These are phyloP conservation scores for Brienomyrus longianalis DNA, from an alignment of 2,113 vertebrate genomes.

Conservation along the genomic window DNA sequence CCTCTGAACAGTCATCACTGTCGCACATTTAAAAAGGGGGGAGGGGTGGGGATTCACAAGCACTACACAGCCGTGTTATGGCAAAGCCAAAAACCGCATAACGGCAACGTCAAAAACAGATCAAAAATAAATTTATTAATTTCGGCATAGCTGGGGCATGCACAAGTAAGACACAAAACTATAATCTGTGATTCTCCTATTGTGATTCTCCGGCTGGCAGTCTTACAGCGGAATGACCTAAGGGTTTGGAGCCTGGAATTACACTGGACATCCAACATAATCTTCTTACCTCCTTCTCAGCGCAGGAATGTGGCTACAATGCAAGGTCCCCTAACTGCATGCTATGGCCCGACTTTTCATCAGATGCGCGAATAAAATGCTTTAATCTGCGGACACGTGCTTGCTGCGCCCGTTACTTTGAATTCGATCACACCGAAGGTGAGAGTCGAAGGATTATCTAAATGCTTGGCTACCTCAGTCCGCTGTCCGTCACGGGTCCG, in stretches of 20 bases:
- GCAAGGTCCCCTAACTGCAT: neutral
- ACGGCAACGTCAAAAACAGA: neutral
- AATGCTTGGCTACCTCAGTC: neutral
- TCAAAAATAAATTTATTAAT: neutral
- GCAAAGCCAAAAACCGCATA: neutral
- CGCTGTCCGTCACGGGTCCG: neutral
- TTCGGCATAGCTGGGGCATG: neutral
- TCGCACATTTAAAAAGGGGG: neutral
- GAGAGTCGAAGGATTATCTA: neutral
- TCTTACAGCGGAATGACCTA: neutral
- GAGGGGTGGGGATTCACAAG: neutral
- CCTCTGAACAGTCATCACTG: neutral
- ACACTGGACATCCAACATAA: neutral
- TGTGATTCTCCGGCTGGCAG: neutral
- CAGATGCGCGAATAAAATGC: neutral
- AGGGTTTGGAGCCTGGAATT: neutral
- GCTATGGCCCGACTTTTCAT: neutral
- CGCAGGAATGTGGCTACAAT: neutral
- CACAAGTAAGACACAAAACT: neutral
- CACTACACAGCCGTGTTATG: neutral
- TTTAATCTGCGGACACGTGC: neutral
- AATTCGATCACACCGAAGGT: neutral
- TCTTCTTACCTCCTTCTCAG: conserved; percentile 13
- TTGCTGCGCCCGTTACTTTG: neutral
- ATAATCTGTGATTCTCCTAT: neutral